Evolutionary conservation across 92 coral and sea anemone species (phyloP), one percentile per base, ranked within the genome.

Genomic region (Bergia sp.): DNA sequence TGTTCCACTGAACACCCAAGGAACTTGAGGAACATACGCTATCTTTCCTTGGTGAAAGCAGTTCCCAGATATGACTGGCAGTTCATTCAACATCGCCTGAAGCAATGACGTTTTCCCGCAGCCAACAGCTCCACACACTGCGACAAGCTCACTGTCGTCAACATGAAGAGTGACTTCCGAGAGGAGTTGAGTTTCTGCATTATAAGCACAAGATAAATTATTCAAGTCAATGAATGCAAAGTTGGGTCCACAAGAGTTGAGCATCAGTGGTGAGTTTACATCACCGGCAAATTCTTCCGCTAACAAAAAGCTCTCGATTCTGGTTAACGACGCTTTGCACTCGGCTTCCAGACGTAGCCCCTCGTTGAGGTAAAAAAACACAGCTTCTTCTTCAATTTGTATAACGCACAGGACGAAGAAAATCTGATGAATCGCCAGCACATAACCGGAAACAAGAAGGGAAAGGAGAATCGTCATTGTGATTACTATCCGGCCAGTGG

Each of bases 311-410:
- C 18, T 61, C 4, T 61, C 23, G 18, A 61, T 61, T 20, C 67
- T 2, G 67, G 23, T 61, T 15, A 42, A 44, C 18, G 57, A 77
- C 5, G 61, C 18, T 20, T 77, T 77, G 55, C 81, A 77, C 16
- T 77, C 81, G 5, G 81, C 81, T 38, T 77, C 81, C 15, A 77
- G 81, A 42, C 44, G 81, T 5, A 77, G 81, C 2, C 77, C 77
- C 18, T 5, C 15, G n/a, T 38, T 73, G 45, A 73, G 77, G 43
- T 73, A 73, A 41, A 42, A 77, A 3, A 77, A 44, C 37, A 77
- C 81, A 44, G 37, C 58, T 45, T 77, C 37, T 4, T 61, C 55
- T 77, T 77, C 81, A 15, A 77, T 20, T 23, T 77, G 55, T 7
- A 41, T 37, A 5, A 45, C 81, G 37, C 81, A 77, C 38, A 77